Conservation (phyloP, 2,888 invertebrate genomes). For the Drosophila barbarae region DNA sequence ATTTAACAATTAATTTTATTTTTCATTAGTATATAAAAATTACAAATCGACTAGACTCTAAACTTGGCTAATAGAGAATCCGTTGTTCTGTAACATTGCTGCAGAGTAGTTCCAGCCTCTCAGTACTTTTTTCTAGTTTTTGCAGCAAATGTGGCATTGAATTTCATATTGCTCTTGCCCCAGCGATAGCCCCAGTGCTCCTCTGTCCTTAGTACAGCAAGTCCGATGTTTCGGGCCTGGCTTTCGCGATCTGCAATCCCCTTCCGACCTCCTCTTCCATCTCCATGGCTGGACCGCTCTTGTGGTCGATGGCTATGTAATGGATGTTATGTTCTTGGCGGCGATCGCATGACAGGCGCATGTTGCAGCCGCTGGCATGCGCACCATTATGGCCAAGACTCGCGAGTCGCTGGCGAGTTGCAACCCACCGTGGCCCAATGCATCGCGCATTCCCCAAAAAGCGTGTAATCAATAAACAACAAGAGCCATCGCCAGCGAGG, state of each 20-base stretch:
- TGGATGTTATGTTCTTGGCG: conserved; percentile 76
- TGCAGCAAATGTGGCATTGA: conserved; percentile 75
- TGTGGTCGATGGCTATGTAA: conserved; percentile 62
- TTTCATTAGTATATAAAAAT: background rate
- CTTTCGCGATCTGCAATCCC: conserved; percentile 13
- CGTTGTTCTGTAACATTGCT: background rate
- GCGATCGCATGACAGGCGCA: conserved; percentile 76
- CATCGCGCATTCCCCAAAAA: conserved; percentile 75
- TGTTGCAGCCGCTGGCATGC: conserved; percentile 76
- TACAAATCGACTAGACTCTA: background rate
- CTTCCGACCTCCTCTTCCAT: conserved; percentile 3
- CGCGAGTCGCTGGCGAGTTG: conserved; percentile 23
- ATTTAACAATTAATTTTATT: too few relatives aligned
- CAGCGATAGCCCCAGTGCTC: conserved; percentile 25
- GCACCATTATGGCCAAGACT: conserved; percentile 72
- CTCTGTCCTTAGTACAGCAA: conserved; percentile 19
- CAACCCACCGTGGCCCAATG: conserved; percentile 55
- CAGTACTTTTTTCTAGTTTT: conserved; percentile 66
- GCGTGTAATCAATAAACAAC: conserved; percentile 79
- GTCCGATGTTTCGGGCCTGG: conserved; percentile 9
- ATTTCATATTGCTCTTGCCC: conserved; percentile 72
- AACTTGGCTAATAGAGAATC: conserved; percentile 1
- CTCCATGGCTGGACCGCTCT: conserved; percentile 34
- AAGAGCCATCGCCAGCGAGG: conserved; percentile 70
- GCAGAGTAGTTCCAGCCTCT: background rate